phyloP scores from a whole-genome alignment of 2,113 vertebrate species.

The Corythaixoides concolor region DNA sequence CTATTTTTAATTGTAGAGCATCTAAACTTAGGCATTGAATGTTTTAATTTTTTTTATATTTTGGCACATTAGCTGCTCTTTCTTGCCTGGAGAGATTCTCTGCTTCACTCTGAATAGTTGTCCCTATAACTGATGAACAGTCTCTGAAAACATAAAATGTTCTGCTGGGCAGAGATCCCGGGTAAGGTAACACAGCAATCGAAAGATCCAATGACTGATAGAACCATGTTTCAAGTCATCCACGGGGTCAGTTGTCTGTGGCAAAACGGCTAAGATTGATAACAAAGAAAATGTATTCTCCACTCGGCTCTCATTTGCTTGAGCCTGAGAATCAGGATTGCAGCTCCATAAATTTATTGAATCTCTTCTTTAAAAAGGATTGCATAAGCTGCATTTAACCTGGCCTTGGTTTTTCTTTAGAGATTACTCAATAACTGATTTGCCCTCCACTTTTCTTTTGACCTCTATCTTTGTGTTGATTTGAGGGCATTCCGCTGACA shows the following conservation, averaged over 20 bases:
- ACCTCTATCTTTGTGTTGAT: slow-evolving; percentile 4
- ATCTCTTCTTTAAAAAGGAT: not conserved
- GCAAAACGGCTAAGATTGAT: not conserved
- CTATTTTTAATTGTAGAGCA: not conserved
- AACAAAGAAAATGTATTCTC: not conserved
- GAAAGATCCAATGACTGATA: not conserved
- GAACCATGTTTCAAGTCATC: not conserved
- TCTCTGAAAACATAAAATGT: not conserved
- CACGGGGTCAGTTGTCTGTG: not conserved
- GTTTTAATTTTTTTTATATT: not conserved
- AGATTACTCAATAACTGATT: not conserved
- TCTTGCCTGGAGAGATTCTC: not conserved
- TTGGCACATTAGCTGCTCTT: not conserved
- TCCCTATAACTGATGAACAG: not conserved
- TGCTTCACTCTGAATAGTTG: not conserved
- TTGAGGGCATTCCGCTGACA: not conserved
- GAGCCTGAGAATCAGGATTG: not conserved
- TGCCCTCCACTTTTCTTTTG: not conserved
- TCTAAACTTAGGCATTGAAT: not conserved
- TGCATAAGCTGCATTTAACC: slow-evolving; percentile 17
- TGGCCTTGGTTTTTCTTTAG: slow-evolving; percentile 5
- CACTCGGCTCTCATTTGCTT: not conserved
- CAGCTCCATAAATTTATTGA: slow-evolving; percentile 1
- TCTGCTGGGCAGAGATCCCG: slow-evolving; percentile 7
- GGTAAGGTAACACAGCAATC: not conserved